These are phyloP conservation scores for Arctia plantaginis DNA, from an alignment of 2,888 invertebrate genomes.

Conservation along the genomic window DNA sequence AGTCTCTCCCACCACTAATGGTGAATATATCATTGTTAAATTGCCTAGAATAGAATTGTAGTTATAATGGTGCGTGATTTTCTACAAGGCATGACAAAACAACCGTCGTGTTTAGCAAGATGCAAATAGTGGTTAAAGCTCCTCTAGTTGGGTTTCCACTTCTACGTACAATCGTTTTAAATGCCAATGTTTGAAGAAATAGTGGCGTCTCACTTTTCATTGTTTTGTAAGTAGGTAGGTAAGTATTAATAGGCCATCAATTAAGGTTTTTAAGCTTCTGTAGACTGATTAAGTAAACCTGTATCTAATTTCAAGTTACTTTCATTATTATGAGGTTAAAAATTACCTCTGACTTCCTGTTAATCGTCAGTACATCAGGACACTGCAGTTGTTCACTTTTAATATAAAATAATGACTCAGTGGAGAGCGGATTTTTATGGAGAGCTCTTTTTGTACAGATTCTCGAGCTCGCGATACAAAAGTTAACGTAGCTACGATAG, in stretches of 20 bases:
- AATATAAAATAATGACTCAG: conserved; percentile 63
- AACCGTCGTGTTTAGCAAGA: no score
- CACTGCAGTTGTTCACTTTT: conserved; percentile 64
- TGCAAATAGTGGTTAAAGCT: not conserved
- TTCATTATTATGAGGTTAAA: not conserved
- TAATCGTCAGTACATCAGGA: conserved; percentile 62
- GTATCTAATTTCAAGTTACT: not conserved
- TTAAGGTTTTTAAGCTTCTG: not conserved
- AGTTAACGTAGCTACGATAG: conserved; percentile 69
- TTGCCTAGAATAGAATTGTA: conserved; percentile 59
- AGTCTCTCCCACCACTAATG: conserved; percentile 73
- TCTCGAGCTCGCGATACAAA: conserved; percentile 75
- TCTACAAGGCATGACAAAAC: not conserved
- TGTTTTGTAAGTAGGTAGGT: not conserved
- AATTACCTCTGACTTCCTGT: conserved; percentile 72
- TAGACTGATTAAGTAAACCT: not conserved
- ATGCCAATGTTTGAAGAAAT: not conserved
- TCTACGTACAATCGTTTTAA: no score
- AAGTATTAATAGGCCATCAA: not conserved
- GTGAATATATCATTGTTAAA: conserved; percentile 72
- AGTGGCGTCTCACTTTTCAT: not conserved
- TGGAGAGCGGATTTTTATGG: conserved; percentile 69
- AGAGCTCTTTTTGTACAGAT: conserved; percentile 66
- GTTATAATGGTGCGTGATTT: not conserved
- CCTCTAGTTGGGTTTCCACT: no score